A percentile compares a stretch with the other conserved stretches of the same genome.
phyloP scores from a whole-genome alignment of 2,113 vertebrate genomes.

The Dicerorhinus sumatrensis region DNA sequence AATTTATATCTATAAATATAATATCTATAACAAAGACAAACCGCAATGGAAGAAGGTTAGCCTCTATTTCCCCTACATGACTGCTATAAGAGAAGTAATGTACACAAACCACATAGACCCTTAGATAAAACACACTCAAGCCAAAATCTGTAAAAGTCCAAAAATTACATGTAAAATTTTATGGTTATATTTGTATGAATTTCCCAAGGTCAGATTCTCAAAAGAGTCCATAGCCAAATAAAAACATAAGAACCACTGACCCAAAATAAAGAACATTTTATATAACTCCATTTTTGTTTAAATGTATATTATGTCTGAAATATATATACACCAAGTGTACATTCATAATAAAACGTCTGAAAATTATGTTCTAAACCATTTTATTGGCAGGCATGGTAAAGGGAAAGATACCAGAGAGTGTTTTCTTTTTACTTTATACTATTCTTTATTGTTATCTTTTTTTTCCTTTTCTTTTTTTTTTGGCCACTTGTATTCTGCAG shows the following conservation, averaged over 20 bases:
- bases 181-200: background rate
- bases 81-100: background rate
- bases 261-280: background rate
- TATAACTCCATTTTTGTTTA: background rate
- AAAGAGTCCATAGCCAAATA: background rate
- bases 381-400: background rate
- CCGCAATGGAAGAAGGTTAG: background rate
- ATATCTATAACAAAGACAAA: conserved; percentile 7
- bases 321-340: background rate
- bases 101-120: background rate
- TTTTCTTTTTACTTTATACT: background rate
- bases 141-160: background rate
- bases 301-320: background rate
- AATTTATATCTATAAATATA: background rate
- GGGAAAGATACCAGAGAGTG: background rate
- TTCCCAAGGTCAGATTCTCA: background rate
- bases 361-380: background rate
- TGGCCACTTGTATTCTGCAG: background rate
- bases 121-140: background rate
- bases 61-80: background rate
- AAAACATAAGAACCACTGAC: background rate
- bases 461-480: background rate
- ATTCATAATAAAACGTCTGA: background rate
- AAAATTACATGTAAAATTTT: background rate
- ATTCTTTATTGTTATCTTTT: background rate